phyloP scores from a whole-genome alignment of 2,888 invertebrate species.

The Tipula unca region DNA sequence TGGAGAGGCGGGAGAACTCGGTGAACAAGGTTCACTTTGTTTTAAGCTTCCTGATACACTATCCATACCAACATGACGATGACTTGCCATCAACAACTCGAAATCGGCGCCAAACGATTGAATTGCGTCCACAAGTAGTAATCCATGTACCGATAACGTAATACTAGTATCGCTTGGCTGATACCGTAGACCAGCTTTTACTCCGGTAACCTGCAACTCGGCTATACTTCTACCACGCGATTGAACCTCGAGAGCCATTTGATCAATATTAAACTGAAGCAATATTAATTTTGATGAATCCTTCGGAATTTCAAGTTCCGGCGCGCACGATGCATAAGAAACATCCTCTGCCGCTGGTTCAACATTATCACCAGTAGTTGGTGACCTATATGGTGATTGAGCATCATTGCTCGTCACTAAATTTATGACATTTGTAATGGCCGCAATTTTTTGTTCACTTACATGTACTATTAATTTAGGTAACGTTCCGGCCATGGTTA shows the following conservation, averaged over 20 bases:
- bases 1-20: conserved; percentile 71
- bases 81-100: conserved; percentile 88
- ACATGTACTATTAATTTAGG: conserved; percentile 83
- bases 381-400: background rate
- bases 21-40: conserved; percentile 88
- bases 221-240: conserved; percentile 83
- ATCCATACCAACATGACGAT: conserved; percentile 92
- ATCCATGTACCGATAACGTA: conserved; percentile 81
- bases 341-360: background rate
- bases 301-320: conserved; percentile 21
- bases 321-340: background rate
- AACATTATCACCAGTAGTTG: background rate
- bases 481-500: conserved; percentile 74
- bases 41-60: conserved; percentile 85
- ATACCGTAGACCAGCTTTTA: conserved; percentile 65
- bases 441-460: conserved; percentile 79
- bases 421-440: conserved; percentile 50
- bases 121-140: conserved; percentile 87
- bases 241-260: conserved; percentile 79
- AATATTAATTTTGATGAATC: conserved; percentile 54
- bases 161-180: conserved; percentile 66
- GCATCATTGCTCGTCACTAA: conserved; percentile 33
- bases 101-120: conserved; percentile 94
- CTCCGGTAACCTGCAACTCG: conserved; percentile 87
- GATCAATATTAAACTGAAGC: conserved; percentile 80